Evolutionary conservation across 1,140 invertebrate species (phyloP), one percentile per base, ranked within the genome.

Genomic region (Holotrichia oblita): DNA sequence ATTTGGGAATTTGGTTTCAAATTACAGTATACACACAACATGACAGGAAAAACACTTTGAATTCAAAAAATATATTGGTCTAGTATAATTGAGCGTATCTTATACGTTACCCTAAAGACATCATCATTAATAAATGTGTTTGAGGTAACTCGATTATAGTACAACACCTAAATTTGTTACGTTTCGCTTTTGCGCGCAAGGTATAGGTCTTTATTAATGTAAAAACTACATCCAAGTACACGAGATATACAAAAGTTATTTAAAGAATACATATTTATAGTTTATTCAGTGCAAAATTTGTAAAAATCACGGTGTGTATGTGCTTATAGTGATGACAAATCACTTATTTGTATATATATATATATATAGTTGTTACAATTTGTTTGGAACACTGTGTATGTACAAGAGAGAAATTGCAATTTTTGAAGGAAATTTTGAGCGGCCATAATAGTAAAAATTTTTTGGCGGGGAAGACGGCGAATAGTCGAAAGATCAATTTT

Each of bases 1-100:
- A 34, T 34, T 34, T 2, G 27, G 27, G n/a, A n/a, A n/a, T 48
- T 41, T 41, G 4, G 40, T 41, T 41, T 41, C 10, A 41, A 41
- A 48, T 48, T 14, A 12, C 12, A 3, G 2, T 12, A 55, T 17
- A 55, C 48, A 55, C 48, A 17, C 17, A 17, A 55, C 48, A n/a
- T 17, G 2, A 55, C 48, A 55, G 48, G 48, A 55, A 55, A 55
- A 55, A 55, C 14, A n/a, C 17, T 55, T 55, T 14, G 48, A 55
- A 17, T 55, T 55, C 48, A 17, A 55, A 55, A 55, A 55, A 55
- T 55, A 55, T 55, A 17, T 55, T 55, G 48, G 48, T 55, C n/a
- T 55, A 55, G 48, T 55, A 55, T n/a, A 55, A 55, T 55, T 55
- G 48, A 55, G 48, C 48, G 48, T 55, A n/a, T 55, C n/a, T 55